Evolutionary conservation across 2,797 vertebrate genomes (phyloP), one percentile per base, ranked within the genome.

Genomic region (Pteropus rufus): DNA sequence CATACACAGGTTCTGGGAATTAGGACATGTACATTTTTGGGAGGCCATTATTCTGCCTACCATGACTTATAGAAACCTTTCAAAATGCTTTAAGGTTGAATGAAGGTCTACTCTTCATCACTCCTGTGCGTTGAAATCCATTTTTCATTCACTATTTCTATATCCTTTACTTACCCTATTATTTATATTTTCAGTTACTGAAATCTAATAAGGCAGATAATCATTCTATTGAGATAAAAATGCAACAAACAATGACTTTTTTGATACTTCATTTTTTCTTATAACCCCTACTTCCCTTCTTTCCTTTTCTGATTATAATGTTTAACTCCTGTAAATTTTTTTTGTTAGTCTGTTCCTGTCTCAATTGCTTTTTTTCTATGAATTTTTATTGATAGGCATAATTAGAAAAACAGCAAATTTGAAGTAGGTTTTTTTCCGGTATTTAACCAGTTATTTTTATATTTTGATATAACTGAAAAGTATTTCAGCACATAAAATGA

Each of bases 381-480:
- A 89, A 72, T 77, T 88, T 79, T 82, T 79, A 67, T 39, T 64
- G 34, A 26, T 80, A 34, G 18, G 5, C 26, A 58, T 56, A 91
- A 87, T 87, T 75, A 69, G 31, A 24, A 60, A 91, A 91, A 91
- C 2, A 70, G 9, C 54, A 96, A 70, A 72, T 41, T 49, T 75
- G 31, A 80, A 69, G n/a, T 39, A 18, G 3, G 2, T 58, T 46
- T 12, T 69, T 65, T 60, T 79, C 10, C 29, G 56, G 46, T 29
- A 75, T 64, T 69, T 81, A 73, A 60, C 56, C 19, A 56, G n/a
- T 67, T 77, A 39, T 64, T 86, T 80, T 31, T 29, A 10, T 76
- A 15, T 90, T 91, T 93, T 96, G 39, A 52, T 80, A 67, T n/a
- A 44, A 65, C 31, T 75, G 31, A 81, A 44, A 96, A 91, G 12